Base-by-base conservation (phyloP, 2,797 vertebrate genomes). In the Sebastes cheni region DNA sequence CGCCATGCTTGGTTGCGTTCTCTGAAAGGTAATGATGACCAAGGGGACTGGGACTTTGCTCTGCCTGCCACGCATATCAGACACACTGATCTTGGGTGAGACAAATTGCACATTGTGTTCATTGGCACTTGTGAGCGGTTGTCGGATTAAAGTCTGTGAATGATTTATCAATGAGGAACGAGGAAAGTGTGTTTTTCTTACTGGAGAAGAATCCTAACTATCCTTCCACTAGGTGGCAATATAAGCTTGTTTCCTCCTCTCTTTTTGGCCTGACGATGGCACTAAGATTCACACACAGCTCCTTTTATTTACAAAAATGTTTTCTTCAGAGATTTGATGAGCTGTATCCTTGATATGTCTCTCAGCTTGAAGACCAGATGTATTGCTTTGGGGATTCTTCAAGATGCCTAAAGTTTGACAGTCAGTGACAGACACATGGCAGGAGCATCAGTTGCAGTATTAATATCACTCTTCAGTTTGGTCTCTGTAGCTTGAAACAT, bases 191-290 rank as follows among this genome's bases (percentile, higher is more conserved):
- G n/a, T 12, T 86, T 27, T 46, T 50, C 16, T 36, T 6, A 20
- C 2, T 50, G 23, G 4, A 34, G 39, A 67, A 52, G 62, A 77
- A 75, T 25, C 22, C 12, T 1, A 72, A 76, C 46, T 59, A 42
- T 81, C 74, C 85, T 22, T 86, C 94, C 95, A 95, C 94, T 93
- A 95, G 95, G 80, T 91, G 95, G 95, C 92, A 76, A 81, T 80
- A 72, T 87, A 52, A 86, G 82, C 74, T 79, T 56, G 25, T 71
- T 75, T 74, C 74, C 23, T 39, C 61, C 6, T 55, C 25, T 27
- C 5, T 42, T 65, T 42, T 67, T 52, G 7, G 27, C 22, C 8
- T 50, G 4, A 29, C 36, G 22, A 29, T 36, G 59, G 30, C 27
- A 14, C 8, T 29, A 5, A 20, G 22, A 71, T 52, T 78, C 36